Evolutionary conservation across 2,113 vertebrate species (phyloP).

Genomic region (Manacus vitellinus): DNA sequence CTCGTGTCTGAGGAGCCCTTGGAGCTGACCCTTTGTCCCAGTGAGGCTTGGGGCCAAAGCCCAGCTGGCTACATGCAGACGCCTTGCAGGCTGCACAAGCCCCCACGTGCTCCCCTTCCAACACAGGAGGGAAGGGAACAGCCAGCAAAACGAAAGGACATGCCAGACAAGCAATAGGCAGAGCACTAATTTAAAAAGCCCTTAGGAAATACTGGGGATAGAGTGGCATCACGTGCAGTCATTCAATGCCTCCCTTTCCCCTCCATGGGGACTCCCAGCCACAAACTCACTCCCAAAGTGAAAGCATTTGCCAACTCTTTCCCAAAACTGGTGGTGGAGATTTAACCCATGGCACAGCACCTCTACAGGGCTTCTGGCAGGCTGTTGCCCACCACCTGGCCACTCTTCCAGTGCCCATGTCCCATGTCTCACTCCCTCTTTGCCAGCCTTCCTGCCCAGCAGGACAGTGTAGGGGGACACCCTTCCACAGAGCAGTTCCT

Average conservation of each 20-base stretch:
- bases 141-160: not conserved
- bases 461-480: fast-evolving
- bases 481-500: not conserved
- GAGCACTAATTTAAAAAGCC: not conserved
- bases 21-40: not conserved
- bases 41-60: not conserved
- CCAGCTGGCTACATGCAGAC: not conserved
- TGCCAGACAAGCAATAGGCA: not conserved
- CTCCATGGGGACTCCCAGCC: not conserved
- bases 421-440: not conserved
- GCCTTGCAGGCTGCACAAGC: not conserved
- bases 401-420: fast-evolving
- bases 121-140: not conserved
- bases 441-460: not conserved
- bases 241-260: not conserved
- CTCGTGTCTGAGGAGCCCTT: not conserved
- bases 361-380: not conserved
- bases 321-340: not conserved
- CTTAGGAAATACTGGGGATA: not conserved
- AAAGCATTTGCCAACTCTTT: not conserved
- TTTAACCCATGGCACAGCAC: not conserved
- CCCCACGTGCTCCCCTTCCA: not conserved
- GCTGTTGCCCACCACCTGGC: not conserved
- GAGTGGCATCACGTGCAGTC: fast-evolving
- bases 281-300: not conserved